A percentile compares a stretch with the other conserved stretches of the same genome.
Evolutionary conservation across 2,797 vertebrate species (phyloP).

Genomic region (Chiroxiphia lanceolata): DNA sequence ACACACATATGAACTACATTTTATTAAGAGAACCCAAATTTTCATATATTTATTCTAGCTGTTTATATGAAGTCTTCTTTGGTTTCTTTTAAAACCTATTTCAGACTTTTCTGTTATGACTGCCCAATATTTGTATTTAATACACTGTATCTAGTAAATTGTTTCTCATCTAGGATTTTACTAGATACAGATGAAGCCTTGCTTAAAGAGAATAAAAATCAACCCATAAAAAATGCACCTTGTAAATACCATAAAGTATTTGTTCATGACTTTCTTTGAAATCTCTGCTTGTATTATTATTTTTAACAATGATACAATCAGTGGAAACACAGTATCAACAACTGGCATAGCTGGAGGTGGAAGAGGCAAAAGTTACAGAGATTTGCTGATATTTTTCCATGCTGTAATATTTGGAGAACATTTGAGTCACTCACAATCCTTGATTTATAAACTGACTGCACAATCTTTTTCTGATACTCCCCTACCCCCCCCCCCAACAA

Average conservation of each 20-base stretch:
- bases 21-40: conserved; percentile 10
- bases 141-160: conserved; percentile 27
- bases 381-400: background rate
- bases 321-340: background rate
- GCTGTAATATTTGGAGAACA: background rate
- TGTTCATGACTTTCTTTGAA: conserved; percentile 44
- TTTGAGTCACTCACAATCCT: background rate
- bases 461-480: background rate
- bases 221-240: conserved; percentile 69
- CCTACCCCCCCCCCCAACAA: fast-evolving
- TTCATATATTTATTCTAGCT: conserved; percentile 23
- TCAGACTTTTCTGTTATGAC: background rate
- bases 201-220: conserved; percentile 44
- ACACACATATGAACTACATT: background rate
- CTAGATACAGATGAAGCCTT: conserved; percentile 13
- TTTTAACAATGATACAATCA: conserved; percentile 5
- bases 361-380: background rate
- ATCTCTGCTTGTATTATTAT: conserved; percentile 36
- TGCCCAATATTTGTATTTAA: conserved; percentile 18
- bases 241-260: conserved; percentile 58
- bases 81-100: conserved; percentile 5
- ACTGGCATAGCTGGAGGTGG: background rate
- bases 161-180: conserved; percentile 33
- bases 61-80: conserved; percentile 7
- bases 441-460: background rate